Conservation (phyloP, 2,797 vertebrate genomes). For the Sitta carolinensis region DNA sequence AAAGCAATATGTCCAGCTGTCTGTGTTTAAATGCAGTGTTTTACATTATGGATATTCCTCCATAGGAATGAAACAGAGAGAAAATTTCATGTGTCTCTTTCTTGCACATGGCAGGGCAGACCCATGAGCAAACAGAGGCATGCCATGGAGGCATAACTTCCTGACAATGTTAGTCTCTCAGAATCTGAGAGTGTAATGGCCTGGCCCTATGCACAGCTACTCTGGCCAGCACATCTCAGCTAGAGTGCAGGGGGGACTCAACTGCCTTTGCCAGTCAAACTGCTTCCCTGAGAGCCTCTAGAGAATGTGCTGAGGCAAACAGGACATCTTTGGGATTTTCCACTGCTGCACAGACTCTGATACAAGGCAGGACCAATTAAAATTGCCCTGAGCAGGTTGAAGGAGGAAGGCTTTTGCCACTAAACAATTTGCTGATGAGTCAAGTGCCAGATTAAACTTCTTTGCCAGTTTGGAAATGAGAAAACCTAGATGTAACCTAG, state of each 20-base stretch:
- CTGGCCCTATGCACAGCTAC: fast-evolving
- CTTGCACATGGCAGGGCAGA: not conserved
- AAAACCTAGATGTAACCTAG: not conserved
- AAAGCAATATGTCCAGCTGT: not conserved
- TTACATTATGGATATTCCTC: not conserved
- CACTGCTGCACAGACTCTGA: not conserved
- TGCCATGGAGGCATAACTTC: not conserved
- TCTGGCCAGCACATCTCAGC: fast-evolving
- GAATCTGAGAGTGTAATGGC: not conserved
- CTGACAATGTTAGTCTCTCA: not conserved
- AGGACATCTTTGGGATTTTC: not conserved
- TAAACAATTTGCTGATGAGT: not conserved
- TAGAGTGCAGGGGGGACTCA: not conserved
- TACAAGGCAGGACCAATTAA: not conserved
- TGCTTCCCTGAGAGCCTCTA: not conserved
- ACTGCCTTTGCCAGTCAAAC: not conserved
- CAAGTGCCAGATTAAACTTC: not conserved
- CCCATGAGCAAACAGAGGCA: not conserved
- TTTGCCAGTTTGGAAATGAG: not conserved
- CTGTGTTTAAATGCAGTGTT: not conserved
- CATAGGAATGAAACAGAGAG: not conserved
- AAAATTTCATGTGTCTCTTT: not conserved
- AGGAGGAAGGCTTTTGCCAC: not conserved
- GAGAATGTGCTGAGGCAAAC: not conserved
- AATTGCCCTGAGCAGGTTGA: not conserved